Percentiles rank a stretch among this genome's conserved stretches.
Evolutionary conservation across 2,797 vertebrate species (phyloP).

Genomic region (Ctenochaetus hawaiiensis): DNA sequence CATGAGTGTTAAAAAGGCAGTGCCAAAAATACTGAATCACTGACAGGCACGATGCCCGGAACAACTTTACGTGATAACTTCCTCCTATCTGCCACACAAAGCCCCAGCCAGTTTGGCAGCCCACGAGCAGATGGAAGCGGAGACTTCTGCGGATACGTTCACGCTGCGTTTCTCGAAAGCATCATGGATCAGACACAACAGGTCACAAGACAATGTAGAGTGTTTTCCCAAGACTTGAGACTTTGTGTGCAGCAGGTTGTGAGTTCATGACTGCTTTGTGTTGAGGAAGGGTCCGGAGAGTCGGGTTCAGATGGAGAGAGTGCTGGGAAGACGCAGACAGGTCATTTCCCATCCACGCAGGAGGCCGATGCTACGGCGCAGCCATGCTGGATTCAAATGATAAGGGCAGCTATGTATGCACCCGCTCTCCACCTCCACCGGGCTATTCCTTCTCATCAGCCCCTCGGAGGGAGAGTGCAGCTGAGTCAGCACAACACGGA

Average conservation of each 20-base stretch:
- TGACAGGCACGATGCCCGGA: constrained; percentile 66
- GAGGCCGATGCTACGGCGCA: constrained; percentile 35
- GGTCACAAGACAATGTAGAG: constrained; percentile 54
- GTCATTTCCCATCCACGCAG: constrained; percentile 74
- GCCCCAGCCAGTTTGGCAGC: constrained; percentile 51
- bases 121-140: constrained; percentile 71
- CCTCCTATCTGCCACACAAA: constrained; percentile 49
- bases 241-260: constrained; percentile 41
- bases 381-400: constrained; percentile 55
- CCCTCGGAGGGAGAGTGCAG: constrained; percentile 71
- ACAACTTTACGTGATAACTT: constrained; percentile 73
- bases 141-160: constrained; percentile 48
- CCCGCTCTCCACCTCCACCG: constrained; percentile 18
- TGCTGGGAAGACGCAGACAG: constrained; percentile 66
- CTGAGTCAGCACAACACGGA: constrained; percentile 74
- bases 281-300: constrained; percentile 36
- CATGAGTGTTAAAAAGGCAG: constrained; percentile 48
- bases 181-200: constrained; percentile 77
- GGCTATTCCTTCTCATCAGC: constrained; percentile 74
- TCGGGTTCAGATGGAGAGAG: constrained; percentile 54
- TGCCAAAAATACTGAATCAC: constrained; percentile 74
- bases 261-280: constrained; percentile 36
- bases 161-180: constrained; percentile 65
- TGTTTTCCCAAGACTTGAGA: constrained; percentile 28
- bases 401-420: constrained; percentile 48